Percentiles rank a stretch among this genome's conserved stretches.
These are phyloP conservation scores for Otus sunia DNA, from an alignment of 2,113 vertebrate genomes.

Conservation along the genomic window DNA sequence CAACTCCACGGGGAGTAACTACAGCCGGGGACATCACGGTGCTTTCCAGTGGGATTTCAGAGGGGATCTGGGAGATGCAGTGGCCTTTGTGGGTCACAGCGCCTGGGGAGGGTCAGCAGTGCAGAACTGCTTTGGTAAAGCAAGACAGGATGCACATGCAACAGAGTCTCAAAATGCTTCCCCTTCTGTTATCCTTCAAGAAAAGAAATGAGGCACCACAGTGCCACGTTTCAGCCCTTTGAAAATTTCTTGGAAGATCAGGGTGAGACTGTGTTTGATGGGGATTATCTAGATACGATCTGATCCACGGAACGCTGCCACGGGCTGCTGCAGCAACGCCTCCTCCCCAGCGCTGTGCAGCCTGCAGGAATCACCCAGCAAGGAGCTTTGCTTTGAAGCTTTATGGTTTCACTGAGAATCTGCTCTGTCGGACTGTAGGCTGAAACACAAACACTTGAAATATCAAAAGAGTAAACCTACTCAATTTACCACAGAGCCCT, in stretches of 20 bases:
- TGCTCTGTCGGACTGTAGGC: rapidly evolving
- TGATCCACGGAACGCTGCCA: neutral
- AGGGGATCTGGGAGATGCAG: neutral
- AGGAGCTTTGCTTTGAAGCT: neutral
- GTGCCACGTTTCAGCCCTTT: neutral
- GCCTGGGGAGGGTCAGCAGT: rapidly evolving
- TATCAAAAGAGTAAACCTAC: neutral
- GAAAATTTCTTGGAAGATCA: neutral
- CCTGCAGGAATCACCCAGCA: neutral
- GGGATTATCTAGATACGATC: neutral
- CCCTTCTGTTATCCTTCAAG: neutral
- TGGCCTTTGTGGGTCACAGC: neutral
- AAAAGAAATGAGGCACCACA: neutral
- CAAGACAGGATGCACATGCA: rapidly evolving
- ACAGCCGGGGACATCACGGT: neutral
- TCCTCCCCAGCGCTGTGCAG: rapidly evolving
- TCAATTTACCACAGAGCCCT: neutral
- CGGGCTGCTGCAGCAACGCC: rapidly evolving
- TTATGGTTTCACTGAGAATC: neutral
- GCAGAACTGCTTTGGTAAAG: neutral
- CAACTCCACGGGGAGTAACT: neutral
- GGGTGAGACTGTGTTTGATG: neutral
- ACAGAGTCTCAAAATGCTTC: neutral
- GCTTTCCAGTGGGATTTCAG: neutral
- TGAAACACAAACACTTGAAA: neutral